Base-by-base conservation (phyloP, 2,113 vertebrate genomes). In the Columba janthina region DNA sequence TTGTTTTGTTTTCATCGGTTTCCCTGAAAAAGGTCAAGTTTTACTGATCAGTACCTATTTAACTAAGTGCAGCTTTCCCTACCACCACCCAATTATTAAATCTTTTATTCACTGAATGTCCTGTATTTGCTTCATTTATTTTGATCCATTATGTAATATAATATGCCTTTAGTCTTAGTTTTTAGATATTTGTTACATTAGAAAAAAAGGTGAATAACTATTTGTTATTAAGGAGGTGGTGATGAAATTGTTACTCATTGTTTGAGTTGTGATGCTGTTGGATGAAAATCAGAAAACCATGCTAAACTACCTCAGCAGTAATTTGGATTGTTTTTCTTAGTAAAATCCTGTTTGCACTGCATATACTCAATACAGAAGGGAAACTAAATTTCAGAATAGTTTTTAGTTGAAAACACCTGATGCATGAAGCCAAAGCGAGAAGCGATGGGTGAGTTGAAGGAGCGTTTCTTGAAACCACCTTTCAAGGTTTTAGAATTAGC, bases 161-260 rank as follows among this genome's bases (percentile, higher is more conserved):
- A 56, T 56, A 66, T 19, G 29, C 56, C 46, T 76, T 77, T 80
- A 71, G 54, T 44, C 60, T 74, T 88, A 28, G 7, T 32, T 93
- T 92, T 84, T 3, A 77, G 75, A 2, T 80, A 25, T 25, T 88
- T 70, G 48, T 84, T 87, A 40, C 34, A 31, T 81, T 74, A 78
- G 69, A 56, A 92, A 94, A 94, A 93, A 67, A 4, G 7, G 40
- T 28, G 57, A 86, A 48, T 74, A 88, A 11, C 65, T 86, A 22
- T 74, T 93, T 93, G 46, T 70, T 92, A 51, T 84, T 90, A n/a
- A 93, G 48, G 91, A 86, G 48, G 21, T 60, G 26, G 60, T 94
- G 60, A 87, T 89, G 71, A 89, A 60, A 74, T 81, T 88, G 64
- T 90, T 91, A 69, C 62, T 91, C 29, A 12, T 56, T 32, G 71